phyloP scores from a whole-genome alignment of 2,113 vertebrate species.

The Leucopsar rothschildi region DNA sequence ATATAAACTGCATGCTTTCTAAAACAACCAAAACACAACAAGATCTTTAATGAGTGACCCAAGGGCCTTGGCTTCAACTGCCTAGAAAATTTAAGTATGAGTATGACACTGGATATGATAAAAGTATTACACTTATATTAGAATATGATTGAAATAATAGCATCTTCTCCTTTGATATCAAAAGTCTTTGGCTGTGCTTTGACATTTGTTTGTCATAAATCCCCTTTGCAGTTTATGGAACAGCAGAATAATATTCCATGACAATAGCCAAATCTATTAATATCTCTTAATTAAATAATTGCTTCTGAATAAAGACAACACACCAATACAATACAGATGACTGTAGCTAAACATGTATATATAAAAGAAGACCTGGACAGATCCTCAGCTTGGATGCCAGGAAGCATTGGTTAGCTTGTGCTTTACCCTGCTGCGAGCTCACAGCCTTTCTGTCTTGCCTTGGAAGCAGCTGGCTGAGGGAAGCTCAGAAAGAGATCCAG shows the following conservation, averaged over 20 bases:
- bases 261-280: background rate
- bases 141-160: background rate
- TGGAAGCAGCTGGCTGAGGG: background rate
- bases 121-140: background rate
- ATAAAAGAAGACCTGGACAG: background rate
- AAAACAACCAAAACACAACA: background rate
- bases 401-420: background rate
- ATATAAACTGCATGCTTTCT: background rate
- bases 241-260: background rate
- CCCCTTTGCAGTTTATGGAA: background rate
- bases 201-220: constrained; percentile 15
- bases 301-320: constrained; percentile 2
- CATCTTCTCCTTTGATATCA: background rate
- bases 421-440: background rate
- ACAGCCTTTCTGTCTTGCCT: background rate
- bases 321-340: background rate
- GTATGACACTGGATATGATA: background rate
- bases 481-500: background rate
- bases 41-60: background rate
- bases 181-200: background rate
- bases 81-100: background rate
- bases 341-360: background rate
- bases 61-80: background rate
- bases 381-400: background rate
- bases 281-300: constrained; percentile 16